These are phyloP conservation scores for Apostichopus japonicus DNA, from an alignment of 35 echinoderm and acorn worm species.

Conservation along the genomic window DNA sequence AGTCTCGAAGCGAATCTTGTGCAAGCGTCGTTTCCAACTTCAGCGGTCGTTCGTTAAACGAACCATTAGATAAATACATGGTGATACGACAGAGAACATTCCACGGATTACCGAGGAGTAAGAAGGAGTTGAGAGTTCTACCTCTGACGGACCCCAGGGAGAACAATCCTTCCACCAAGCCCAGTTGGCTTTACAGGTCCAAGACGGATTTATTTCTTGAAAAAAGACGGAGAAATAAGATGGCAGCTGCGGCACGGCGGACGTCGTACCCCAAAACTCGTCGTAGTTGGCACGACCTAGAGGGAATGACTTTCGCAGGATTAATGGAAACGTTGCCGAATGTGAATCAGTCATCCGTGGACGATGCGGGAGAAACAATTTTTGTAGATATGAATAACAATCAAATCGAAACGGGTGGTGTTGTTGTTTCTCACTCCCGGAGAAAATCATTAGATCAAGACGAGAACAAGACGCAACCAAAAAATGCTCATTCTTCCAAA, in stretches of 20 bases:
- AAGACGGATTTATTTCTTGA: constrained; percentile 56
- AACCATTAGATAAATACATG: constrained; percentile 51
- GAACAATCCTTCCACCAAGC: neutral
- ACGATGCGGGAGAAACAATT: neutral
- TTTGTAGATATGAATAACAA: constrained; percentile 13
- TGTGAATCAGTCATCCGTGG: neutral
- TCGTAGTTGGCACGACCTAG: neutral
- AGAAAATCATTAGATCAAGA: neutral
- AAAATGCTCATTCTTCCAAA: neutral
- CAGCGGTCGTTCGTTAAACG: constrained; percentile 36
- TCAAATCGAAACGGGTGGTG: neutral
- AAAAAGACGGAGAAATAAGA: constrained; percentile 6
- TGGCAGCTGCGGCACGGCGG: neutral
- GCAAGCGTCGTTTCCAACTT: constrained; percentile 11
- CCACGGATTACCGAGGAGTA: constrained; percentile 36
- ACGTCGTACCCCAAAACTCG: neutral
- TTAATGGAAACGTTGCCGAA: constrained; percentile 40
- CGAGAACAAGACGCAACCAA: neutral
- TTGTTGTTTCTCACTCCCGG: neutral
- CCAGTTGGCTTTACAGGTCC: constrained; percentile 36
- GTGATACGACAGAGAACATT: constrained; percentile 42
- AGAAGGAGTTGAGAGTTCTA: constrained; percentile 37
- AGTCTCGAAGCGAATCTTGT: constrained; percentile 23
- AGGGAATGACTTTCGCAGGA: constrained; percentile 34
- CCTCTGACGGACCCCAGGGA: constrained; percentile 42